Percentiles rank a stretch among this genome's conserved stretches.
Conservation (phyloP, 2,888 invertebrate species). For the Hypomecis punctinalis region DNA sequence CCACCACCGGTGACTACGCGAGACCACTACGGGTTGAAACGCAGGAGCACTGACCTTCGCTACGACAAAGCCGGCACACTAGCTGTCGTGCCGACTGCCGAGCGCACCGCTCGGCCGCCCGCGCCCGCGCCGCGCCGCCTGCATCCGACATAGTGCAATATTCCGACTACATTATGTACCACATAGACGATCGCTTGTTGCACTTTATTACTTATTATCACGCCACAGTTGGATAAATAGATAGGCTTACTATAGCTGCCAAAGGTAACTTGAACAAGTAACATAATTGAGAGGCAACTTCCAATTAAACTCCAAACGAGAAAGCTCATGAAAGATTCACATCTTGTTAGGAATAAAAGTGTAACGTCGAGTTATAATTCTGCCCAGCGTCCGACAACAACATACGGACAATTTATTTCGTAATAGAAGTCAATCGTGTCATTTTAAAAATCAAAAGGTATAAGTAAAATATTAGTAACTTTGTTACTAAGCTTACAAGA, state of each 20-base stretch:
- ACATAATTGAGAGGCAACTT: constrained; percentile 1
- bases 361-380: constrained; percentile 13
- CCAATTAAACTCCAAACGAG: constrained; percentile 13
- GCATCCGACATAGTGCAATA: constrained; percentile 65
- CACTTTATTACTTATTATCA: not conserved
- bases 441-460: not conserved
- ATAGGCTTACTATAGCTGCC: not conserved
- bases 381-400: constrained; percentile 1
- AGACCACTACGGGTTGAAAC: constrained; percentile 78
- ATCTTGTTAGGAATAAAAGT: constrained; percentile 20
- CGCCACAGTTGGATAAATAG: not conserved
- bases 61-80: constrained; percentile 57
- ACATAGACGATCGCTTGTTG: constrained; percentile 7
- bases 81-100: constrained; percentile 44
- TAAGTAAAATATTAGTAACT: not conserved
- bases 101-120: constrained; percentile 43
- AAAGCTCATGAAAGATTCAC: constrained; percentile 42
- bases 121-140: constrained; percentile 51
- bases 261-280: not conserved
- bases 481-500: not conserved
- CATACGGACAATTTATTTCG: constrained; percentile 10
- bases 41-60: constrained; percentile 79
- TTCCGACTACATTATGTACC: constrained; percentile 47
- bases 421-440: constrained; percentile 1
- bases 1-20: constrained; percentile 75